Conservation (phyloP, 2,888 invertebrate genomes). For the Macrosiphum euphorbiae region DNA sequence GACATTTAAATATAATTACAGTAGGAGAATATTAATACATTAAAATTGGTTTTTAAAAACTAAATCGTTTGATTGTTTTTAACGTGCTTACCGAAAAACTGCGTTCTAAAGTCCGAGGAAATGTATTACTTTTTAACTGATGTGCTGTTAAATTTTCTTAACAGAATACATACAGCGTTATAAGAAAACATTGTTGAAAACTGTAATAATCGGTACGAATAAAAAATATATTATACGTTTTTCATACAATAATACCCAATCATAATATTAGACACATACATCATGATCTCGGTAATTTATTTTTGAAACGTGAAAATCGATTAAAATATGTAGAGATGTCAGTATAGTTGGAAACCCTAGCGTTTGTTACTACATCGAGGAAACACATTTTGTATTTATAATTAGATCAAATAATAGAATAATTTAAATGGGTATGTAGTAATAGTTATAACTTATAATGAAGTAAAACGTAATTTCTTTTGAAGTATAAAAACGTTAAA, state of each 20-base stretch:
- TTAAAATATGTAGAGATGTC: neutral
- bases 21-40: neutral
- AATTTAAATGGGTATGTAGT: conserved; percentile 1
- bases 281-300: neutral
- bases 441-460: conserved; percentile 6
- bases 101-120: neutral
- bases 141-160: neutral
- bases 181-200: neutral
- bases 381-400: neutral
- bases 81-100: neutral
- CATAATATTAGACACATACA: neutral
- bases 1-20: neutral
- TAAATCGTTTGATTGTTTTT: neutral
- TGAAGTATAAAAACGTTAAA: conserved; percentile 16
- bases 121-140: neutral
- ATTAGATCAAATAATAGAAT: conserved; percentile 17
- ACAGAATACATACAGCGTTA: neutral
- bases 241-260: neutral
- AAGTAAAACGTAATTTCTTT: conserved; percentile 36
- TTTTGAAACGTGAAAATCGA: neutral
- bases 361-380: neutral
- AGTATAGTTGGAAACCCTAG: neutral
- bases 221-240: neutral
- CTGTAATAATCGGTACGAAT: neutral
- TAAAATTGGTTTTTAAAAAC: neutral